Conservation (phyloP, 37 sponge, comb jelly and placozoan genomes). For the Crambe crambe region DNA sequence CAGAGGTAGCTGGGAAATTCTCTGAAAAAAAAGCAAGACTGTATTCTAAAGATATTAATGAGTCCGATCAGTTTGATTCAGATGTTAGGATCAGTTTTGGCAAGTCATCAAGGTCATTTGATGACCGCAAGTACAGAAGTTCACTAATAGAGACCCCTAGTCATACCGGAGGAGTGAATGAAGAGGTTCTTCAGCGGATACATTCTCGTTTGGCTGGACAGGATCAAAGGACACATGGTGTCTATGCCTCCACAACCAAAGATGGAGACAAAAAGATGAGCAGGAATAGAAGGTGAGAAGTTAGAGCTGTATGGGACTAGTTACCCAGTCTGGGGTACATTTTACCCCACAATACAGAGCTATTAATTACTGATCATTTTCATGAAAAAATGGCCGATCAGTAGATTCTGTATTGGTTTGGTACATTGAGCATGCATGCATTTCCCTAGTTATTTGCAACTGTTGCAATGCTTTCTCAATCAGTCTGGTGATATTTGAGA, state of each 20-base stretch:
- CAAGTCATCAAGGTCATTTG: neutral
- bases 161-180: slow-evolving; percentile 90
- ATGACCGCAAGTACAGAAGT: slow-evolving; percentile 58
- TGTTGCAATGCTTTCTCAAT: too few relatives aligned
- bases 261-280: neutral
- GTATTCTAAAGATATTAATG: neutral
- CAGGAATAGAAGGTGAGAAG: slow-evolving; percentile 1
- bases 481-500: too few relatives aligned
- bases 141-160: slow-evolving; percentile 80
- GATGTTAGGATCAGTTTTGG: slow-evolving; percentile 67
- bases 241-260: slow-evolving; percentile 21
- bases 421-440: too few relatives aligned
- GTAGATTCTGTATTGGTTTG: too few relatives aligned
- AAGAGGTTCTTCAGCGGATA: slow-evolving; percentile 65
- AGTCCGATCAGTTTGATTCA: neutral
- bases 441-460: too few relatives aligned
- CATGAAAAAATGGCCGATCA: too few relatives aligned
- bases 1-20: slow-evolving; percentile 22
- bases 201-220: neutral
- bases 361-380: too few relatives aligned
- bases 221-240: slow-evolving; percentile 12
- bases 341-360: too few relatives aligned
- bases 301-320: neutral
- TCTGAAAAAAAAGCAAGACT: slow-evolving; percentile 26
- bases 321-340: too few relatives aligned